These are phyloP conservation scores for Drosophila hamatofila DNA, from an alignment of 2,888 invertebrate species.

Conservation along the genomic window DNA sequence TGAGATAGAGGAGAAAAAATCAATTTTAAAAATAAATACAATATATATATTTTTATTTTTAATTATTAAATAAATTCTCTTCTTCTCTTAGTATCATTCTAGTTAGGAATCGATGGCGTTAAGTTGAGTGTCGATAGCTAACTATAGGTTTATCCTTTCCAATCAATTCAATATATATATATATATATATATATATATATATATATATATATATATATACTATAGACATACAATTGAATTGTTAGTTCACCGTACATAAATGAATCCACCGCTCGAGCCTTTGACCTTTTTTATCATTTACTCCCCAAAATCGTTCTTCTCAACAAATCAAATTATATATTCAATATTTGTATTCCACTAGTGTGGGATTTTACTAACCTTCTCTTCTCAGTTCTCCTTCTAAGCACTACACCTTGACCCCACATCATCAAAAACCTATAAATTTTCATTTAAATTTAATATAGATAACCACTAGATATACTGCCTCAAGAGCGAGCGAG, in stretches of 20 bases:
- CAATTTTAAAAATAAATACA: too few relatives aligned
- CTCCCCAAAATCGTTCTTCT: background rate
- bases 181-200: too few relatives aligned
- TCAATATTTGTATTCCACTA: background rate
- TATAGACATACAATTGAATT: too few relatives aligned
- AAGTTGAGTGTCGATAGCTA: too few relatives aligned
- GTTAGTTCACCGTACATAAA: too few relatives aligned
- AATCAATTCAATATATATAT: too few relatives aligned
- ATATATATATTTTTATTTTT: too few relatives aligned
- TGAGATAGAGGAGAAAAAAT: background rate
- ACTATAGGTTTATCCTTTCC: too few relatives aligned
- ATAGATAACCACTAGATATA: background rate
- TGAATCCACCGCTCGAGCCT: background rate
- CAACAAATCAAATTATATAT: background rate
- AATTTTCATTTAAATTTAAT: slow-evolving; percentile 4
- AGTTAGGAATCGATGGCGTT: too few relatives aligned
- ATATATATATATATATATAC: too few relatives aligned
- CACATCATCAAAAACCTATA: background rate
- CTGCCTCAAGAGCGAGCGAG: background rate
- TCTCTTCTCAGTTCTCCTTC: background rate
- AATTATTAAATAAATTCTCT: too few relatives aligned
- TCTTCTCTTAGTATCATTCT: too few relatives aligned
- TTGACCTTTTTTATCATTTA: background rate
- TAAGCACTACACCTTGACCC: background rate
- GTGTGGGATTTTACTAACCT: background rate